Evolutionary conservation across 2,888 invertebrate genomes (phyloP).

Genomic region (Campoplex capitator): DNA sequence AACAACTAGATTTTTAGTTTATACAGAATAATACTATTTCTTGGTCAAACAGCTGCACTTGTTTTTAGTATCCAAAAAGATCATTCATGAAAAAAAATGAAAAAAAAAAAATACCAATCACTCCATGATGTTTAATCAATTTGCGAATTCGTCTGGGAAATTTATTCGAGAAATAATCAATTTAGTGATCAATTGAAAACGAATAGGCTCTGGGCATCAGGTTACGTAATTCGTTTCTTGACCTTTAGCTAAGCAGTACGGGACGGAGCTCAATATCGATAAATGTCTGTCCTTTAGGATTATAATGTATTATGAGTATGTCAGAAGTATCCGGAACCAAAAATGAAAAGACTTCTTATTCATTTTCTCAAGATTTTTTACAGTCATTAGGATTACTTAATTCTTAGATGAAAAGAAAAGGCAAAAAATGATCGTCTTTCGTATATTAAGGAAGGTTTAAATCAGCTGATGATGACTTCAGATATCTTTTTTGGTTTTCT

Average conservation of each 20-base stretch:
- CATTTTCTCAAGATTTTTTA: neutral
- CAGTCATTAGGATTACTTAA: neutral
- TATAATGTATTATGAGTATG: neutral
- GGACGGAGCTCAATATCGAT: neutral
- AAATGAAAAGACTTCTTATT: neutral
- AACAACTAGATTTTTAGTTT: neutral
- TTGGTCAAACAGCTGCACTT: no score
- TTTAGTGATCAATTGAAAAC: neutral
- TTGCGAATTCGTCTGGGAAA: neutral
- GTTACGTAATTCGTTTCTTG: neutral
- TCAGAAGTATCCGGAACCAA: neutral
- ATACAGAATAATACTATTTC: no score
- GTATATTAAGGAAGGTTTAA: neutral
- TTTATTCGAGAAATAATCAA: neutral
- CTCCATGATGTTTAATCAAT: neutral
- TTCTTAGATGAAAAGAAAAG: neutral
- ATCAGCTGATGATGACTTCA: neutral
- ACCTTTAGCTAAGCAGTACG: neutral
- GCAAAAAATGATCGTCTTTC: neutral
- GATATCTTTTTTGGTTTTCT: neutral
- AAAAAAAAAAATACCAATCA: no score
- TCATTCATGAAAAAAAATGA: no score
- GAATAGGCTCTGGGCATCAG: neutral
- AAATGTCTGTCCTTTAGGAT: neutral
- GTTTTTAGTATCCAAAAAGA: no score